Percentiles rank a stretch among this genome's conserved stretches.
These are phyloP conservation scores for Myotis planiceps DNA, from an alignment of 2,797 vertebrate genomes.

Conservation along the genomic window DNA sequence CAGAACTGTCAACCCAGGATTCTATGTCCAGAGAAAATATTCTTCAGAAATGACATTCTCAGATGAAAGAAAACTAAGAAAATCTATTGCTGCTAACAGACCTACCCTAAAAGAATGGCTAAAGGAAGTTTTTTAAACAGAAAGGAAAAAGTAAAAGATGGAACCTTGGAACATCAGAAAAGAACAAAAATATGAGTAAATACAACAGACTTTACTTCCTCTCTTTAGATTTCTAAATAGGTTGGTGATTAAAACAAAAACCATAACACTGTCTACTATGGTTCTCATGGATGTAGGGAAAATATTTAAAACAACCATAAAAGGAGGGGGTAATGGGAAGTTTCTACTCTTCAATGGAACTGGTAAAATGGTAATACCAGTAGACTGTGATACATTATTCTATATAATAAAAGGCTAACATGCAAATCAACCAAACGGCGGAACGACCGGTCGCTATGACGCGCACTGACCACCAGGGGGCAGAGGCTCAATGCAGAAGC, in stretches of 20 bases:
- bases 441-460: too few relatives aligned
- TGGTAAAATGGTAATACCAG: conserved; percentile 2
- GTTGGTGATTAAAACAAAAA: conserved; percentile 40
- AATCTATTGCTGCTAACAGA: not conserved
- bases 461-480: too few relatives aligned
- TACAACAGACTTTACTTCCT: not conserved
- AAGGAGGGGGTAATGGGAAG: not conserved
- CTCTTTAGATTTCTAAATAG: conserved; percentile 26
- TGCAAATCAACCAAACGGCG: rapidly evolving
- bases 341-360: conserved; percentile 7
- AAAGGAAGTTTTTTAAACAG: not conserved
- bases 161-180: not conserved
- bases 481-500: too few relatives aligned
- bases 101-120: not conserved
- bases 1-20: not conserved
- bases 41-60: not conserved
- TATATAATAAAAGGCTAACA: too few relatives aligned
- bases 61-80: not conserved
- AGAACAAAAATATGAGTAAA: not conserved
- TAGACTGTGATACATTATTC: not conserved
- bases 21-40: conserved; percentile 28
- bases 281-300: not conserved
- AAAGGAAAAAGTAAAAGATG: conserved; percentile 19
- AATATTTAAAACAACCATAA: conserved; percentile 14
- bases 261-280: not conserved